Evolutionary conservation across 2,888 invertebrate species (phyloP), one percentile per base, ranked within the genome.

Genomic region (Fragum sueziense): DNA sequence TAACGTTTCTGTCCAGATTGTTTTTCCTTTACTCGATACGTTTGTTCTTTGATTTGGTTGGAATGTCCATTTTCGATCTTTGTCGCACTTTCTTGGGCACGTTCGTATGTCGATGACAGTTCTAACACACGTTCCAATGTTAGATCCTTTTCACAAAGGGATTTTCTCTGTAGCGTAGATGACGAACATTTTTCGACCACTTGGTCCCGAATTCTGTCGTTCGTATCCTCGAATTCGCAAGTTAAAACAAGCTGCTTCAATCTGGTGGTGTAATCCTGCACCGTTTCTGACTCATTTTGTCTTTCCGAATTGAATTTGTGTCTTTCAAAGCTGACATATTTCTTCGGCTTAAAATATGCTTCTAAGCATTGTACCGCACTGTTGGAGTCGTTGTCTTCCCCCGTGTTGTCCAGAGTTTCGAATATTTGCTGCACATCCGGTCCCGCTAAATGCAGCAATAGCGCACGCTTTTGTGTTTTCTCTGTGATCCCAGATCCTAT

Each of bases 331-430:
- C 65, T 52, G 7, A 72, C 17, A 22, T 75, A 57, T 6, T 27
- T 57, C 51, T 79, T 79, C 34, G 75, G 75, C 33, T 75, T 76
- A 33, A 79, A 79, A 47, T 79, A 75, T 3, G 37, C 41, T 9
- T 67, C 61, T 20, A 79, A 33, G 4, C 20, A 41, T 29, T 47
- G 41, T 0, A 74, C 62, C 6, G 79, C 79, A 37, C 57, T 33
- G 25, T 71, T 67, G 25, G 20, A 75, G 37, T 67, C 37, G 34
- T 72, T 74, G 25, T 75, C 79, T 6, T 2, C 59, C 29, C 75
- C 79, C 14, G 74, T 70, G 33, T 65, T 29, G 9, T 68, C 70
- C 17, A 78, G 70, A 14, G 78, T 78, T 11, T 74, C 70, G n/a
- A 37, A 78, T n/a, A 74, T 67, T 27, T 70, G 34, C 34, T 70